A percentile compares a stretch with the other conserved stretches of the same genome.
Conservation (phyloP, 2,113 vertebrate genomes). For the Mystacornis crossleyi region DNA sequence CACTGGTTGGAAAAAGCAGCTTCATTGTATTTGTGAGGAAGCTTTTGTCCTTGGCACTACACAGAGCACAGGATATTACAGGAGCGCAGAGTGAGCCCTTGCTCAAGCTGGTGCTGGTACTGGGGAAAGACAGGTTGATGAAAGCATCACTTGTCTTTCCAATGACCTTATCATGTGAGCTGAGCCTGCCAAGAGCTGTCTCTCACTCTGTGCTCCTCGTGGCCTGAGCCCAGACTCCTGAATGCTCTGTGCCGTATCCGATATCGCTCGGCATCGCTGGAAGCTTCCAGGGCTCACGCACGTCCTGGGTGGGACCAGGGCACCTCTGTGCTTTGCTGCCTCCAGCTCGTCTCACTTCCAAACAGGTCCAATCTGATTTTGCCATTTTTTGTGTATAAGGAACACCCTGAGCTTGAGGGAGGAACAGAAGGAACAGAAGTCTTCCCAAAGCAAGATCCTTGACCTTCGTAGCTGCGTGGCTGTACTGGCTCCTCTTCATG, state of each 20-base stretch:
- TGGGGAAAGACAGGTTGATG: not conserved
- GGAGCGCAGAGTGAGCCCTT: not conserved
- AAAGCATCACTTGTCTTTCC: conserved; percentile 46
- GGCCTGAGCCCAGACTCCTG: not conserved
- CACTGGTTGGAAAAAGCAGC: not conserved
- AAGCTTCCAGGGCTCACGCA: not conserved
- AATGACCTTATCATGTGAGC: conserved; percentile 11
- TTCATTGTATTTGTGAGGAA: not conserved
- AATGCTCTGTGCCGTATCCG: not conserved
- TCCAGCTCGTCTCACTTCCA: not conserved
- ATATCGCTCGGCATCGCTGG: not conserved
- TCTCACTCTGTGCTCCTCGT: not conserved
- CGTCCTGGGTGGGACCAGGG: not conserved
- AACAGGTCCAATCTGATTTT: not conserved
- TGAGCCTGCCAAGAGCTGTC: conserved; percentile 37
- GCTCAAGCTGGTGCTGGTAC: not conserved
- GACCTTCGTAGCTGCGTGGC: not conserved
- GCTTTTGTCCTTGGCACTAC: not conserved
- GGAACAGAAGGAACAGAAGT: not conserved
- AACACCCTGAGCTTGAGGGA: not conserved
- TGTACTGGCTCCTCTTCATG: not conserved
- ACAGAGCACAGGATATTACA: accelerated
- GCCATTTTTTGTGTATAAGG: not conserved
- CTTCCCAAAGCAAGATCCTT: not conserved
- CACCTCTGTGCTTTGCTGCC: not conserved